Conservation (phyloP, 2,797 vertebrate species). For the Diplodus puntazzo region DNA sequence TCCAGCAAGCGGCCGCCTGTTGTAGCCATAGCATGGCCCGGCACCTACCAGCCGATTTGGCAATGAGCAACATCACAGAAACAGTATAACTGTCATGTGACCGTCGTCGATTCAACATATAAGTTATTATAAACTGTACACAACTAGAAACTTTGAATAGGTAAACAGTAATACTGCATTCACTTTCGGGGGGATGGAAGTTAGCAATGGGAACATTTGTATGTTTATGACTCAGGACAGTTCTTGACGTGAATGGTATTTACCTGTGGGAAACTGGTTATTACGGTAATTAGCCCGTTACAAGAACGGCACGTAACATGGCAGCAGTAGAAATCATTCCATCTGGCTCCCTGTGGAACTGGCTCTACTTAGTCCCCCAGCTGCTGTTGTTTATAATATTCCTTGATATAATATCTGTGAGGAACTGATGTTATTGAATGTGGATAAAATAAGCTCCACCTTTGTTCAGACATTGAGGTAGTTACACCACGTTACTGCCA, state of each 20-base stretch:
- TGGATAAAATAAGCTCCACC: background rate
- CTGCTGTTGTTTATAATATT: background rate
- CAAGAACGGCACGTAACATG: background rate
- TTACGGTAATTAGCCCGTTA: background rate
- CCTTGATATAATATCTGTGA: background rate
- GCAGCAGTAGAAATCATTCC: background rate
- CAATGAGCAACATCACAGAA: background rate
- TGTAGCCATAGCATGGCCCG: background rate
- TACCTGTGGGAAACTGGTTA: background rate
- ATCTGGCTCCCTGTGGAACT: background rate
- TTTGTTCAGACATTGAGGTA: background rate
- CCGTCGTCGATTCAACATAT: background rate
- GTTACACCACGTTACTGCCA: background rate
- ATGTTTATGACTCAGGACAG: background rate
- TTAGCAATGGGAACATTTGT: background rate
- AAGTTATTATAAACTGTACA: background rate
- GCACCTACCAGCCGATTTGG: background rate
- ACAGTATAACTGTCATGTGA: background rate
- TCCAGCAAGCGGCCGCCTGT: background rate
- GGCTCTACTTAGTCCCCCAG: too few relatives aligned
- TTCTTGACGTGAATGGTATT: background rate
- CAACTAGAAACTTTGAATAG: background rate
- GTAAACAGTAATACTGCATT: background rate
- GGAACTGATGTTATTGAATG: background rate
- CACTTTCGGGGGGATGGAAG: too few relatives aligned